Percentiles rank a stretch among this genome's conserved stretches.
Evolutionary conservation across 2,113 vertebrate species (phyloP).

Genomic region (Petromus typicus): DNA sequence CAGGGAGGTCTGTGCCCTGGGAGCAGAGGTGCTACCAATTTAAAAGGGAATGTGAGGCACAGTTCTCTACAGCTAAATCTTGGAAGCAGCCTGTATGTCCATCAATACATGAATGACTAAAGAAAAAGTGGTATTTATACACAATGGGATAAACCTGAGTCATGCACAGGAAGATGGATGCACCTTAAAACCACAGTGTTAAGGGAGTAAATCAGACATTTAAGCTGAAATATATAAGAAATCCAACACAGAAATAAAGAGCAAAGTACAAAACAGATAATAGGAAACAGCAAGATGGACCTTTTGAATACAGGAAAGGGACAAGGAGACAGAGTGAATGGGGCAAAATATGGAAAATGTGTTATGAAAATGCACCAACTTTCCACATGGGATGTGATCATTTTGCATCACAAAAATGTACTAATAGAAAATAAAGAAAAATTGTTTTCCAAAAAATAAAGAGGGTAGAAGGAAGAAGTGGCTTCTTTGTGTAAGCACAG

Average conservation of each 20-base stretch:
- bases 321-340: neutral
- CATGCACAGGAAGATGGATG: neutral
- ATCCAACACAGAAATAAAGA: no score
- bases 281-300: neutral
- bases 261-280: no score
- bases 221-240: neutral
- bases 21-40: no score
- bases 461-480: neutral
- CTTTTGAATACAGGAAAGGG: neutral
- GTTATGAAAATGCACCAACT: neutral
- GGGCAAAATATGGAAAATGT: neutral
- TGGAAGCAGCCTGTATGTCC: neutral
- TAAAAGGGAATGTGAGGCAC: no score
- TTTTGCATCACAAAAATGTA: neutral
- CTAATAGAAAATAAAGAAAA: neutral
- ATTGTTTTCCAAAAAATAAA: neutral
- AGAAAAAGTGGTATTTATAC: neutral
- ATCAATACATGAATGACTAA: neutral
- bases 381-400: neutral
- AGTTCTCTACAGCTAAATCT: no score
- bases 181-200: neutral
- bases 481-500: neutral
- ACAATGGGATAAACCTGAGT: neutral
- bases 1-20: no score
- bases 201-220: neutral